Base-by-base conservation (phyloP, 2,797 vertebrate species). In the Sylvilagus floridanus region DNA sequence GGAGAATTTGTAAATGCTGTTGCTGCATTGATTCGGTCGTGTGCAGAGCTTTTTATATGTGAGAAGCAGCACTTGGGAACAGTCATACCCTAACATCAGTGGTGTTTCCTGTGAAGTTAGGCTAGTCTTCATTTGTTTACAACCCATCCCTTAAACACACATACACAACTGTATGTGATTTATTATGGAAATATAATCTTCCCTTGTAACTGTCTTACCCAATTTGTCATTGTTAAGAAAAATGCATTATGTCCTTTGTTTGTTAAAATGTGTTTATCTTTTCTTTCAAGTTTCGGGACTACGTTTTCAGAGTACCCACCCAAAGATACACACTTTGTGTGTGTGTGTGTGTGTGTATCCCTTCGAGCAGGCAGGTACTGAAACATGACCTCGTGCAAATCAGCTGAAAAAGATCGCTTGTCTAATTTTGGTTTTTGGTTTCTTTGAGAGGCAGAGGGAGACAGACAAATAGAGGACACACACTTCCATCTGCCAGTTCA, bases 321-420 rank as follows among this genome's bases (percentile, higher is more conserved):
- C 24, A 47, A 12, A 69, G 54, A 79, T 47, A 47, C 8, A 9
- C 42, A 47, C 8, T 47, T 42, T 69, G 35, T 54, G 88, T 75
- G 52, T 60, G 1, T 60, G 5, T 30, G 82, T 77, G 60, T 60
- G 1, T 26, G 26, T 5, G 9, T 28, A 2, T 24, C 4, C 32
- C 62, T 60, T 35, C 47, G 75, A 5, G 50, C 0, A 17, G 72
- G 57, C 3, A 42, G 88, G 93, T 21, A 26, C 6, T 16, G 54
- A 50, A 6, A 50, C 6, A 30, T 79, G 89, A 14, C 12, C 54
- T 1, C 0, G 0, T 85, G 26, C 32, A 62, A 6, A 0, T 79
- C 50, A 52, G 16, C 30, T 66, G 10, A 75, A 84, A 65, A 47
- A 52, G 11, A 35, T 2, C 1, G 2, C 1, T 71, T 57, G 21